These are phyloP conservation scores for Neodiprion pinetum DNA, from an alignment of 1,140 invertebrate species.

Conservation along the genomic window DNA sequence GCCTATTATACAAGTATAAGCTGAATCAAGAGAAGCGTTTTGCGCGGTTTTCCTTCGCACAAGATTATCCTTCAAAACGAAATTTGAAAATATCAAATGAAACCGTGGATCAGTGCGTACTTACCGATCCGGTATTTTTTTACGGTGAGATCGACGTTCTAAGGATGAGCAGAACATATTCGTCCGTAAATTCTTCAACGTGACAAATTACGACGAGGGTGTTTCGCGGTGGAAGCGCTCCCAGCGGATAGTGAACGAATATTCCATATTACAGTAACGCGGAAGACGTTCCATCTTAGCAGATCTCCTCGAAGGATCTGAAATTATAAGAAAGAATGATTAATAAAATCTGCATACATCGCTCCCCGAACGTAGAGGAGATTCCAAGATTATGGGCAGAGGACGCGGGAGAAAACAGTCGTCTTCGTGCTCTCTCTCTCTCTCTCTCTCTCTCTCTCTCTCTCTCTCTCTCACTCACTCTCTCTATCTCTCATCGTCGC, in stretches of 20 bases:
- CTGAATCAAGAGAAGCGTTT: too few species aligned
- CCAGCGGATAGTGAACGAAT: conserved; percentile 34
- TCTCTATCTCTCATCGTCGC: neutral
- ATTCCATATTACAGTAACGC: conserved; percentile 23
- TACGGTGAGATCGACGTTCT: neutral
- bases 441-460: neutral
- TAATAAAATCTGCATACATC: conserved; percentile 40
- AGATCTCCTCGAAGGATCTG: neutral
- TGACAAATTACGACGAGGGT: conserved; percentile 28
- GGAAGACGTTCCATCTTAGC: neutral
- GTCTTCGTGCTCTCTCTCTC: neutral
- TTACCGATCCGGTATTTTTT: neutral
- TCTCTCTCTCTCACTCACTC: neutral
- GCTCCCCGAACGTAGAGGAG: conserved; percentile 25
- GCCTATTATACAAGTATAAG: neutral
- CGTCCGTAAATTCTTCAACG: conserved; percentile 6
- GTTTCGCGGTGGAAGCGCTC: conserved; percentile 23
- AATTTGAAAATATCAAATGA: neutral
- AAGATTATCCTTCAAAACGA: too few species aligned
- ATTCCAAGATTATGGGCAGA: neutral
- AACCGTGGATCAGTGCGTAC: neutral
- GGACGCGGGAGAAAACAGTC: neutral
- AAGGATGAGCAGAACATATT: neutral
- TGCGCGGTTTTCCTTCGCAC: too few species aligned
- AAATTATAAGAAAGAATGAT: conserved; percentile 11